Percentiles rank a stretch among this genome's conserved stretches.
phyloP scores from a whole-genome alignment of 23 tunicate genomes.

The Ascidia mentula region DNA sequence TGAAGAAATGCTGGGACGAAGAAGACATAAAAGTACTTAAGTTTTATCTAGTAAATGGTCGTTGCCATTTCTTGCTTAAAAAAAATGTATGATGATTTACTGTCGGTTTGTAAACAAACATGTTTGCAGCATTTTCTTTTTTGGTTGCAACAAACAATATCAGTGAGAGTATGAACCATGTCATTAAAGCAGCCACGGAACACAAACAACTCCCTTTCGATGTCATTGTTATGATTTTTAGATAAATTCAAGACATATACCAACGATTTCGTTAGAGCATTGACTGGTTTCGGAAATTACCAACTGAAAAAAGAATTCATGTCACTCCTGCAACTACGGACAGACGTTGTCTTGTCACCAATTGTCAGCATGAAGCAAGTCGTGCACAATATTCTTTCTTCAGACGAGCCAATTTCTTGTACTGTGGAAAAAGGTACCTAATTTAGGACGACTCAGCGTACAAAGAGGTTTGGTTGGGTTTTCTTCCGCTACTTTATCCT shows the following conservation, averaged over 20 bases:
- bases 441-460: constrained; percentile 9
- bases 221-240: neutral
- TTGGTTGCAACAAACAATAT: neutral
- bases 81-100: neutral
- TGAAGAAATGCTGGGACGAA: neutral
- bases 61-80: no score
- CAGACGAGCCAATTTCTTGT: neutral
- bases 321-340: neutral
- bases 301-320: neutral
- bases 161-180: neutral
- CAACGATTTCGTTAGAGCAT: neutral
- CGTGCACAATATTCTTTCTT: neutral
- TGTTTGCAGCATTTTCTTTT: neutral
- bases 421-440: constrained; percentile 1
- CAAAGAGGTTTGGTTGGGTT: constrained; percentile 2
- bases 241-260: neutral
- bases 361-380: neutral
- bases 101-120: neutral
- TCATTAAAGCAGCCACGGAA: neutral
- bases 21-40: neutral
- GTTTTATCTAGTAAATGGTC: neutral
- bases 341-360: neutral
- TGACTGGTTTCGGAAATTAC: neutral
- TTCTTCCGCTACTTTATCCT: neutral
- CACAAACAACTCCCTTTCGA: neutral